Percentiles rank a stretch among this genome's conserved stretches.
Evolutionary conservation across 2,113 vertebrate species (phyloP).

Genomic region (Lasiurus cinereus): DNA sequence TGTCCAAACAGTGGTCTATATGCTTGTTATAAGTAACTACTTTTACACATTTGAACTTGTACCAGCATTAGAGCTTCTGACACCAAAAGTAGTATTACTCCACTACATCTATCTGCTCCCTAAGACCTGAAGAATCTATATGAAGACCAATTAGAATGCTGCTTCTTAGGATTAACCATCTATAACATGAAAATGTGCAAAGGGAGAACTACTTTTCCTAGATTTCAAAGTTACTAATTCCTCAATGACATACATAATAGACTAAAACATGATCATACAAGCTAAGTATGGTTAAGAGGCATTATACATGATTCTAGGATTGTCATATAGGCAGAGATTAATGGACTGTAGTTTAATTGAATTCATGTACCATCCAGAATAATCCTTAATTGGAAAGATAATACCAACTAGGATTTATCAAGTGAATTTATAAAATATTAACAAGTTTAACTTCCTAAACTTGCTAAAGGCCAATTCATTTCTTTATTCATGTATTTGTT

Average conservation of each 20-base stretch:
- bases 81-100: background rate
- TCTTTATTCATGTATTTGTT: background rate
- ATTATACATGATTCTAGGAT: background rate
- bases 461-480: background rate
- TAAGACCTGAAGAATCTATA: background rate
- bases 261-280: background rate
- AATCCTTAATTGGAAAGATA: constrained; percentile 3
- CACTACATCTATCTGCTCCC: background rate
- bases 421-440: constrained; percentile 26
- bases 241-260: background rate
- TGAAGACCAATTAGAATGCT: background rate
- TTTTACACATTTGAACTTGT: background rate
- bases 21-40: background rate
- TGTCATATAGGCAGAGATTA: background rate
- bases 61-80: background rate
- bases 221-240: background rate
- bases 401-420: background rate
- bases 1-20: background rate
- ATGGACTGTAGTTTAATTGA: background rate
- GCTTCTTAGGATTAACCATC: background rate
- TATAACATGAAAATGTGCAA: background rate
- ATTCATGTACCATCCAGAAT: background rate
- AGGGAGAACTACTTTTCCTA: background rate
- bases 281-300: background rate
- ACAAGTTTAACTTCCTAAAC: background rate